Conservation (phyloP, 2,113 vertebrate species). For the Sebastes fasciatus region DNA sequence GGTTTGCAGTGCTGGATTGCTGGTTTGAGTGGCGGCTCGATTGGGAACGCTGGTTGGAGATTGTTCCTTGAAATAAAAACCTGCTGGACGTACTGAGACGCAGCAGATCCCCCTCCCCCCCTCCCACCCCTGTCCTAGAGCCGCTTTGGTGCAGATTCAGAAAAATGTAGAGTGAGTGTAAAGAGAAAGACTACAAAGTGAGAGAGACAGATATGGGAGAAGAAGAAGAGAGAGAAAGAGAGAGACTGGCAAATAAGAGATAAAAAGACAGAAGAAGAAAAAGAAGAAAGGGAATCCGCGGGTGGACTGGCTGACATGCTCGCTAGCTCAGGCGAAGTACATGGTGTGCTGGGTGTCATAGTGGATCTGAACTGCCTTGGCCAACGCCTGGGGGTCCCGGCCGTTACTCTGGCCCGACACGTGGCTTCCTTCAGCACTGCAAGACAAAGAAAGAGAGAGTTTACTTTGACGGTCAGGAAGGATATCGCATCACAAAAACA, state of each 20-base stretch:
- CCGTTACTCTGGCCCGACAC: conserved; percentile 99
- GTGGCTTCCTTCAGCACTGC: conserved; percentile 97
- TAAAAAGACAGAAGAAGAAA: conserved; percentile 24
- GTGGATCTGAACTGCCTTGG: conserved; percentile 99
- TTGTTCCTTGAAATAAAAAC: conserved; percentile 75
- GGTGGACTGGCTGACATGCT: conserved; percentile 63
- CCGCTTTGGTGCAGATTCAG: conserved; percentile 81
- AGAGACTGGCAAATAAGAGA: conserved; percentile 43
- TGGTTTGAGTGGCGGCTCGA: conserved; percentile 89
- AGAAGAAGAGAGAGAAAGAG: background rate
- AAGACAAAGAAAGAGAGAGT: conserved; percentile 39
- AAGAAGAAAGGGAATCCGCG: conserved; percentile 44
- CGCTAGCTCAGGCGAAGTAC: conserved; percentile 94
- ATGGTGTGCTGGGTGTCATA: conserved; percentile 99
- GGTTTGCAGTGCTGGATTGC: conserved; percentile 91
- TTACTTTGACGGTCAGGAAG: background rate
- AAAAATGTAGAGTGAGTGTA: conserved; percentile 54
- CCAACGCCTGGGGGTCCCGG: conserved; percentile 95
- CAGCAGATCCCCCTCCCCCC: conserved; percentile 31
- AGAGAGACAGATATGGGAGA: conserved; percentile 19
- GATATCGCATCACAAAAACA: background rate
- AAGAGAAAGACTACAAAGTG: conserved; percentile 44
- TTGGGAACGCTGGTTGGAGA: conserved; percentile 69
- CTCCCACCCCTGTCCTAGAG: conserved; percentile 60
- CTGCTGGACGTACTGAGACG: conserved; percentile 46